phyloP scores from a whole-genome alignment of 2,888 invertebrate genomes.

The Pseudanteris insignis region DNA sequence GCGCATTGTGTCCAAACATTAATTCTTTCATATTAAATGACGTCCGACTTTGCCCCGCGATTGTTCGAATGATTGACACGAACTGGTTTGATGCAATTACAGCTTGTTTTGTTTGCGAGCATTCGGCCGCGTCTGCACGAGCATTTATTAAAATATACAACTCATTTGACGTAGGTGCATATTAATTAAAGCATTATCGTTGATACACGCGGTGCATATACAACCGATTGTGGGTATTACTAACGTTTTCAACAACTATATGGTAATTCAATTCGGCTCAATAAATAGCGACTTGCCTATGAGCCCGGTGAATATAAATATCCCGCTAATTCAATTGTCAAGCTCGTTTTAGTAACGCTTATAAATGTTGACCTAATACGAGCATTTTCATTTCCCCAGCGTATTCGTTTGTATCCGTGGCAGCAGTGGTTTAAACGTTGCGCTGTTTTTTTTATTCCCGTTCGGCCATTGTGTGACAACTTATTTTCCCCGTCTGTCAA shows the following conservation, averaged over 20 bases:
- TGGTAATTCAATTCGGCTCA: slow-evolving; percentile 40
- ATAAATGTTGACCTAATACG: neutral
- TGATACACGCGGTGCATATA: slow-evolving; percentile 41
- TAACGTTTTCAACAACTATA: slow-evolving; percentile 30
- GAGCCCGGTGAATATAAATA: slow-evolving; percentile 30
- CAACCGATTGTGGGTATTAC: slow-evolving; percentile 37
- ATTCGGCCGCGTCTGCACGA: slow-evolving; percentile 25
- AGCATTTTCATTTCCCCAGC: neutral
- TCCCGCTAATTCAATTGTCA: slow-evolving; percentile 18
- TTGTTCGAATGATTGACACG: slow-evolving; percentile 36
- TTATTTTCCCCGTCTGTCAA: too few relatives aligned
- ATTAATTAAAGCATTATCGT: slow-evolving; percentile 43
- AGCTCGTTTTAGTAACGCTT: slow-evolving; percentile 3
- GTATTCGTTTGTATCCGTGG: too few relatives aligned
- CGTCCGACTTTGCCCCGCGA: slow-evolving; percentile 5
- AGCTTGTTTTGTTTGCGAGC: slow-evolving; percentile 37
- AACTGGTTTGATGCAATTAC: slow-evolving; percentile 32
- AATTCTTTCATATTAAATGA: slow-evolving; percentile 24
- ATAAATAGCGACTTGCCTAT: slow-evolving; percentile 25
- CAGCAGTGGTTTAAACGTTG: too few relatives aligned
- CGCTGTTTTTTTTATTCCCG: neutral
- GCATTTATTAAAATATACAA: slow-evolving; percentile 44
- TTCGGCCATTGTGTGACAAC: neutral
- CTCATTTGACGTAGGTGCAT: slow-evolving; percentile 45
- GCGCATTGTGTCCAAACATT: slow-evolving; percentile 13